Evolutionary conservation across 1,140 invertebrate species (phyloP), one percentile per base, ranked within the genome.

Genomic region (Pseudomyrmex sp.): DNA sequence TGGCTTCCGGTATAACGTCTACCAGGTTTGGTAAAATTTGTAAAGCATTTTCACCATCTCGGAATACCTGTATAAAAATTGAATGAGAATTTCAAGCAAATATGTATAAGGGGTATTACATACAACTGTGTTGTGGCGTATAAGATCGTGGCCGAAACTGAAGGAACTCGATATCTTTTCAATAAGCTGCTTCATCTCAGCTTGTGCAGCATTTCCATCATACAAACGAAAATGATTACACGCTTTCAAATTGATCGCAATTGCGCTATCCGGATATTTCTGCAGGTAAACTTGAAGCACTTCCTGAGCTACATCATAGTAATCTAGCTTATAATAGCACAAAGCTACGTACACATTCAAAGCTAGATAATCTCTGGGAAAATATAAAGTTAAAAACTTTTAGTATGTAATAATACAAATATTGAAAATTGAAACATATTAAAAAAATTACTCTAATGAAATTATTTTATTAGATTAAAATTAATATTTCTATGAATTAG

Each of bases 281-380:
- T 98, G 97, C 13, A 99, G 95, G 94, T 99, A 99, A 1, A 99
- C 97, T 63, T 97, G 97, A 2, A 99, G 94, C 13, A 99, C 98
- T 95, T 99, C 99, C 95, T 99, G 97, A 2, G 98, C 98, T 26
- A 98, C 97, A 90, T 98, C 97, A 90, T 97, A 98, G 91, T 98
- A 98, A 94, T 99, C 99, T 69, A 99, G 93, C 93, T 99, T 99
- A 93, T 99, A 99, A 93, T 99, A 99, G 90, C 99, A 99, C 9
- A 99, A 94, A 0, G 99, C 99, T 74, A 99, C 97, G 93, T 99
- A 99, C 9, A 99, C 98, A 94, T 99, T 99, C 62, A 99, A 93
- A 8, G 99, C 99, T 87, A 99, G 94, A 93, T 97, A 99, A 70
- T 98, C 97, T 89, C 98, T 98, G 94, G 56, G 58, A 52, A 48